These are phyloP conservation scores for Sycophila sp. DNA, from an alignment of 1,140 invertebrate species.

Conservation along the genomic window DNA sequence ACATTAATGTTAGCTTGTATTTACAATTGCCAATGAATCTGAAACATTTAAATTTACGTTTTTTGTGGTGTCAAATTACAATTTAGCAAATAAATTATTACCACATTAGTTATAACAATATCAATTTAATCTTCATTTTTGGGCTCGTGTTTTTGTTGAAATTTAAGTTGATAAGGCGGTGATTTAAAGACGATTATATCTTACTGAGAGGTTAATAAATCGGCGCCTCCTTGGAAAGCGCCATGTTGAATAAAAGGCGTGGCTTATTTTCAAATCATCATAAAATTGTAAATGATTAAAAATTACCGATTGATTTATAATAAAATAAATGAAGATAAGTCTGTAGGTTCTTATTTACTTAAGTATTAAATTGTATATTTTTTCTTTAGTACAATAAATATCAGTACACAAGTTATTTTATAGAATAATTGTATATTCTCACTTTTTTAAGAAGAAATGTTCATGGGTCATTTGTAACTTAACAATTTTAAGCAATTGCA, in stretches of 20 bases:
- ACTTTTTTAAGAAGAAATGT: no score
- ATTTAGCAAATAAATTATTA: no score
- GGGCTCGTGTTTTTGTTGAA: neutral
- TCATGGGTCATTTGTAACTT: no score
- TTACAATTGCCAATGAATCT: constrained; percentile 33
- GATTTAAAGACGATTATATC: no score
- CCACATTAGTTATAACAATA: no score
- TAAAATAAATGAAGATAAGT: neutral
- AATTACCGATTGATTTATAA: neutral
- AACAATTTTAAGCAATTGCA: constrained; percentile 6
- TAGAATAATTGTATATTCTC: neutral
- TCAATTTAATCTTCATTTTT: neutral
- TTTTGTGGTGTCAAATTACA: no score
- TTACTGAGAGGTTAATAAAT: constrained; percentile 20
- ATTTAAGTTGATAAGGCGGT: no score
- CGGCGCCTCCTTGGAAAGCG: neutral
- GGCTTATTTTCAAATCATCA: constrained; percentile 1
- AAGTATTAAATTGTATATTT: no score
- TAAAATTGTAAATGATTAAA: neutral
- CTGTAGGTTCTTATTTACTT: no score
- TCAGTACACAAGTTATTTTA: neutral
- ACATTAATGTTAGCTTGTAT: constrained; percentile 38
- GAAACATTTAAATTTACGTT: no score
- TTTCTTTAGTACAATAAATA: no score
- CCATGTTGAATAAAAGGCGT: neutral